These are phyloP conservation scores for Hystrix brachyura DNA, from an alignment of 2,113 vertebrate genomes.

Conservation along the genomic window DNA sequence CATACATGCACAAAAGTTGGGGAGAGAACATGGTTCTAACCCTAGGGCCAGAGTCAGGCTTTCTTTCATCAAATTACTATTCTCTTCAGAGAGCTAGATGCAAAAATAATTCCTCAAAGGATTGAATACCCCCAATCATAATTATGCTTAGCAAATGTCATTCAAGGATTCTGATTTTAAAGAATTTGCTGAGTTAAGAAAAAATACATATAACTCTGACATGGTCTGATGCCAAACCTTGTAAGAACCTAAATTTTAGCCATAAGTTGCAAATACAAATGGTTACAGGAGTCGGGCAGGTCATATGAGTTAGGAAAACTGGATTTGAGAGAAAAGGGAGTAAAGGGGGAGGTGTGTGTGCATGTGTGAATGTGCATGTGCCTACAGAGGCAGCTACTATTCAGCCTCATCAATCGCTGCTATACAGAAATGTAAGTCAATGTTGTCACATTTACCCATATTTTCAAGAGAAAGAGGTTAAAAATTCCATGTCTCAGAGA, in stretches of 20 bases:
- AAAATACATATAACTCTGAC: background rate
- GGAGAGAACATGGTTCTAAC: background rate
- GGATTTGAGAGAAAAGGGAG: background rate
- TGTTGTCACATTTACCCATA: background rate
- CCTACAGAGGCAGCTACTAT: background rate
- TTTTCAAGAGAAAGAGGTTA: constrained; percentile 2
- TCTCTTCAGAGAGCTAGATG: background rate
- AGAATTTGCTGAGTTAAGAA: background rate
- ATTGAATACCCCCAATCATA: background rate
- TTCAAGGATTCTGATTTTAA: background rate
- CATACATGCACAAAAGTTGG: background rate
- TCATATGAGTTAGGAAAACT: background rate
- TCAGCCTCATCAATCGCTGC: background rate
- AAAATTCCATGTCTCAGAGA: background rate
- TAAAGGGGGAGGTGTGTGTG: background rate
- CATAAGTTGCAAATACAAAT: background rate
- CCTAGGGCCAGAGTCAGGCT: background rate
- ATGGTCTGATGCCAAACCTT: background rate
- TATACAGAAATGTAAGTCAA: background rate
- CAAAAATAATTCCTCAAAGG: background rate
- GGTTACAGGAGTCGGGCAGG: background rate
- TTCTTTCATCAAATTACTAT: background rate
- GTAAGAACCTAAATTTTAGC: background rate
- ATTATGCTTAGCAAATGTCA: background rate
- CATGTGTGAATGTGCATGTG: fast-evolving